Base-by-base conservation (phyloP, 2,113 vertebrate genomes). In the Leuciscus idus region DNA sequence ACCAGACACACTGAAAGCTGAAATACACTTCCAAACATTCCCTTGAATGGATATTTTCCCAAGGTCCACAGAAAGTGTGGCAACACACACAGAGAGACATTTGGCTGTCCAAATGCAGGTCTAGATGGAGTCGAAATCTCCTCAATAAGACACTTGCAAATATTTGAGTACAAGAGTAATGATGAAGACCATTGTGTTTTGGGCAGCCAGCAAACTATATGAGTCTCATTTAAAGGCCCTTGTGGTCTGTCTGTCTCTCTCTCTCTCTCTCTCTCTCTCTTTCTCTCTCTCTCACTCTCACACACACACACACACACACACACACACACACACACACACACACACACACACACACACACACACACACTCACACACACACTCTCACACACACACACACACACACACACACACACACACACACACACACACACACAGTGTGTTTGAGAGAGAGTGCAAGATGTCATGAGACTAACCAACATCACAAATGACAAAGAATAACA, bases 91-190 rank as follows among this genome's bases (percentile, higher is more conserved):
- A 46, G 1, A 73, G 28, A 57, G 2, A 72, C 84, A 68, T n/a
- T 59, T 62, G 30, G 6, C 77, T 79, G 30, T 80, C 77, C 23
- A 59, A 43, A 62, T 21, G 23, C 43, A 62, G 62, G 12, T 28
- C 46, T n/a, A 59, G 10, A 59, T 46, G 78, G 33, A 80, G n/a
- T 50, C 1, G 43, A 46, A 82, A 82, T 68, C 46, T 33, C 28
- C 11, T 68, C 80, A 82, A 70, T 70, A 70, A 36, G 62, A 82
- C 80, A 68, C 61, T 82, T 82, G 46, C 26, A 82, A 82, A 82
- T 70, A 82, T 82, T 82, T 82, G 80, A 68, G 80, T 11, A 33
- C 8, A 68, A 68, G 62, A 68, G 80, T 68, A 82, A 82, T 68
- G 80, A 82, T 68, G 62, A 28, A 82, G 39, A 50, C 26, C 46